phyloP scores from a whole-genome alignment of 2,113 vertebrate species.

The Upupa epops region DNA sequence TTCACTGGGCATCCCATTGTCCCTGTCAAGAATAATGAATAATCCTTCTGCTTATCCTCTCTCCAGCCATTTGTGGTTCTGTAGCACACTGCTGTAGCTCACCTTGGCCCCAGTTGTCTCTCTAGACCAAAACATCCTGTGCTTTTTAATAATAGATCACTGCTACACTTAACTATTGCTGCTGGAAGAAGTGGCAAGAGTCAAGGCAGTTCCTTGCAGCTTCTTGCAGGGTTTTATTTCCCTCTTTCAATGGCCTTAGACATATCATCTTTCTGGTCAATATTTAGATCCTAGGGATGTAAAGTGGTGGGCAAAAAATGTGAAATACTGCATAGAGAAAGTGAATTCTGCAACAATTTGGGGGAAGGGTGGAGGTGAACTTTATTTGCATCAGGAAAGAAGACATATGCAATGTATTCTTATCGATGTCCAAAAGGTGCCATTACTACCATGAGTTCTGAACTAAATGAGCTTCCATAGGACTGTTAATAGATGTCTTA shows the following conservation, averaged over 20 bases:
- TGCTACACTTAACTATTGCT: slow-evolving; percentile 27
- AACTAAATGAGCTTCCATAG: background rate
- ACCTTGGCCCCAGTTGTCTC: background rate
- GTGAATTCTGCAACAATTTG: background rate
- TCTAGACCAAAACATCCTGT: background rate
- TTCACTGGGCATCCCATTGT: background rate
- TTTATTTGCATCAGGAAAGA: background rate
- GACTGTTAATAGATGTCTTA: background rate
- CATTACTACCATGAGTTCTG: background rate
- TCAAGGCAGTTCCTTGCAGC: background rate
- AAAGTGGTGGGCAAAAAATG: background rate
- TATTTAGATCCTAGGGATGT: background rate
- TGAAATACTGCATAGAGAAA: background rate
- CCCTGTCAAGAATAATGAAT: background rate
- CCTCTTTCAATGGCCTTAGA: slow-evolving; percentile 13
- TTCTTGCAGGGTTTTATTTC: slow-evolving; percentile 13
- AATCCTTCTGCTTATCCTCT: background rate
- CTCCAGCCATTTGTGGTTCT: background rate
- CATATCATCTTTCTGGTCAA: background rate
- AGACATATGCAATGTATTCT: background rate
- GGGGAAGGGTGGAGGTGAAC: background rate
- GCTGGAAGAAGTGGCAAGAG: background rate
- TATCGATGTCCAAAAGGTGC: background rate
- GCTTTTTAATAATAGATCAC: slow-evolving; percentile 18
- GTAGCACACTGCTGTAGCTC: background rate